A percentile compares a stretch with the other conserved stretches of the same genome.
Conservation (phyloP, 1,140 invertebrate species). For the Cotesia glomerata region DNA sequence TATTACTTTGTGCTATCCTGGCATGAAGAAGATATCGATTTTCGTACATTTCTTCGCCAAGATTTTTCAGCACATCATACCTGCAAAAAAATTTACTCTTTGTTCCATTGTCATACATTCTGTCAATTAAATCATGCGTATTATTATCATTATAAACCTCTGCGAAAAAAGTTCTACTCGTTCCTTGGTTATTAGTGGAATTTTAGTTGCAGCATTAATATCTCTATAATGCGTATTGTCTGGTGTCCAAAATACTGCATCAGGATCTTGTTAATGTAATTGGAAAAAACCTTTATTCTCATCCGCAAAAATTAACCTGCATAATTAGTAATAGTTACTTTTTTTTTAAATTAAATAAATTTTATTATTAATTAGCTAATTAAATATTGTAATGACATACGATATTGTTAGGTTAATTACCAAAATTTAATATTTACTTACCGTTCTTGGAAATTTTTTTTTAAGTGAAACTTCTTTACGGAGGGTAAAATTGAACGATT, state of each 20-base stretch:
- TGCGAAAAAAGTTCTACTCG: background rate
- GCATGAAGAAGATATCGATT: too few relatives aligned
- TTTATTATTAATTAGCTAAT: background rate
- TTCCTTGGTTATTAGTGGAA: background rate
- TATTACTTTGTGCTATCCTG: too few relatives aligned
- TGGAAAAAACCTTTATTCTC: background rate
- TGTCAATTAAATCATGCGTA: slow-evolving; percentile 13
- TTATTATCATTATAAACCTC: background rate
- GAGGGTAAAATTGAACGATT: too few relatives aligned
- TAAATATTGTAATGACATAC: too few relatives aligned
- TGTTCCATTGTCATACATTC: background rate
- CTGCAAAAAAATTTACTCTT: background rate
- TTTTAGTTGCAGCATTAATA: slow-evolving; percentile 2
- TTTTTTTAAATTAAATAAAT: background rate
- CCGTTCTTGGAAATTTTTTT: too few relatives aligned
- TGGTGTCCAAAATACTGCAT: background rate
- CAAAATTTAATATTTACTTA: too few relatives aligned
- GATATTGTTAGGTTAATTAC: too few relatives aligned
- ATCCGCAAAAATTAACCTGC: background rate
- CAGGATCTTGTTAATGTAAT: background rate
- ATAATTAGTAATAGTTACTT: background rate
- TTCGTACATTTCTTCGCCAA: too few relatives aligned
- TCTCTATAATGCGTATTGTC: background rate
- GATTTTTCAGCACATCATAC: background rate
- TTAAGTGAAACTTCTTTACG: too few relatives aligned